These are phyloP conservation scores for Cladopsammia gracilis DNA, from an alignment of 64 coral and sea anemone genomes.

Conservation along the genomic window DNA sequence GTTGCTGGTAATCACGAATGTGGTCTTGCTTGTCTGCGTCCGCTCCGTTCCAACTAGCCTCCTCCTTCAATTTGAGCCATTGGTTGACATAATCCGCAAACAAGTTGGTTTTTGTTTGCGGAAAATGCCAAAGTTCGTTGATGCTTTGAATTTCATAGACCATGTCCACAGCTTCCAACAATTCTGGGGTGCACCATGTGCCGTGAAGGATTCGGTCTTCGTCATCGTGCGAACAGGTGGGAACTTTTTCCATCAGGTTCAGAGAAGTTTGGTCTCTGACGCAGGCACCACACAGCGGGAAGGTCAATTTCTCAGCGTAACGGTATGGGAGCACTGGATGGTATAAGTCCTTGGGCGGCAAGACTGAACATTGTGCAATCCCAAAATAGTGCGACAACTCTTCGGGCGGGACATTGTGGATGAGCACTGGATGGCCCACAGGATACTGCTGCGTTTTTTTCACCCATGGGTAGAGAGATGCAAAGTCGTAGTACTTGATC, in stretches of 20 bases:
- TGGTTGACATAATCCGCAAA: background rate
- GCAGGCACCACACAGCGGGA: slow-evolving; percentile 16
- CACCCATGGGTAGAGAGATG: background rate
- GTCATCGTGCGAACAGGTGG: background rate
- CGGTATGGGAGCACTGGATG: slow-evolving; percentile 12
- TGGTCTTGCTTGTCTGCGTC: background rate
- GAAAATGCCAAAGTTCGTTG: background rate
- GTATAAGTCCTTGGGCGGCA: background rate
- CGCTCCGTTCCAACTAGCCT: background rate
- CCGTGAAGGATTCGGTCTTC: background rate
- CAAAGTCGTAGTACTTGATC: background rate
- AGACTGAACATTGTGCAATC: background rate
- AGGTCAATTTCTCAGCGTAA: slow-evolving; percentile 9
- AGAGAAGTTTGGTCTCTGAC: background rate
- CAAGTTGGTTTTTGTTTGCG: too few species aligned
- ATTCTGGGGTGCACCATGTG: background rate
- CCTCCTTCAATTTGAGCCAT: background rate
- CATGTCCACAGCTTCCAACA: background rate
- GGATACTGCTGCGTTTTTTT: background rate
- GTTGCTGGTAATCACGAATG: too few species aligned
- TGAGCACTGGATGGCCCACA: slow-evolving; percentile 1
- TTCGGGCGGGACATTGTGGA: background rate
- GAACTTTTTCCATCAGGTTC: background rate
- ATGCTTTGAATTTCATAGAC: background rate
- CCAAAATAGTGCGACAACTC: slow-evolving; percentile 9